Evolutionary conservation across 2,113 vertebrate species (phyloP).

Genomic region (Petrocephalus zakoni): DNA sequence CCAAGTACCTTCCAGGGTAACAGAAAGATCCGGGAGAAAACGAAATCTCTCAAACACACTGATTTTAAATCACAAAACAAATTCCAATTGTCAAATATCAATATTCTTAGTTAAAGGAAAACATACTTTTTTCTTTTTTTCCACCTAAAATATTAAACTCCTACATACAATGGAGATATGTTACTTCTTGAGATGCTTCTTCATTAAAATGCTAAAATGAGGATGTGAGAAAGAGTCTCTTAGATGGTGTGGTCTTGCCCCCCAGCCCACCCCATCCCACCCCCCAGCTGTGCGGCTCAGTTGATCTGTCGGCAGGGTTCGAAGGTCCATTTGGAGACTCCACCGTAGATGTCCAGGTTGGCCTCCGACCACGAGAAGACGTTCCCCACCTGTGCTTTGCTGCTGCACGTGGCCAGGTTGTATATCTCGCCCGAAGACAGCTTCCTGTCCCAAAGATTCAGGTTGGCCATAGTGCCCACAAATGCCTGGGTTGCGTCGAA

Average conservation of each 20-base stretch:
- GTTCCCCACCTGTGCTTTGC: slow-evolving; percentile 82
- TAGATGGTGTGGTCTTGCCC: not conserved
- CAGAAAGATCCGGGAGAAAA: not conserved
- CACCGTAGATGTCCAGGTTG: slow-evolving; percentile 89
- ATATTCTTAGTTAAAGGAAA: not conserved
- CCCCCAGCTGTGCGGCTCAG: slow-evolving; percentile 50
- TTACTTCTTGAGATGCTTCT: slow-evolving; percentile 3
- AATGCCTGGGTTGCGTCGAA: slow-evolving; percentile 97
- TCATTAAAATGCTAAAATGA: slow-evolving; percentile 10
- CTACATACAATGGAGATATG: slow-evolving; percentile 46
- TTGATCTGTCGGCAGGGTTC: slow-evolving; percentile 96
- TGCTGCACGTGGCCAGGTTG: slow-evolving; percentile 89
- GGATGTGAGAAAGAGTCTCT: not conserved
- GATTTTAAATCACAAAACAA: not conserved
- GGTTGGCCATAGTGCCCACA: slow-evolving; percentile 91
- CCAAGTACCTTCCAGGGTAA: not conserved
- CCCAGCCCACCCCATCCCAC: not conserved
- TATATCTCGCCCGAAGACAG: slow-evolving; percentile 86
- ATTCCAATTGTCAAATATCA: not conserved
- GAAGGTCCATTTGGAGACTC: slow-evolving; percentile 94
- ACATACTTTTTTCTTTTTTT: not conserved
- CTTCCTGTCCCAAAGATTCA: slow-evolving; percentile 96
- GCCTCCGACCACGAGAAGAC: slow-evolving; percentile 91
- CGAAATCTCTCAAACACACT: not conserved
- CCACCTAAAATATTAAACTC: slow-evolving; percentile 29